These are phyloP conservation scores for Tetragnatha montana DNA, from an alignment of 2,888 invertebrate genomes.

Conservation along the genomic window DNA sequence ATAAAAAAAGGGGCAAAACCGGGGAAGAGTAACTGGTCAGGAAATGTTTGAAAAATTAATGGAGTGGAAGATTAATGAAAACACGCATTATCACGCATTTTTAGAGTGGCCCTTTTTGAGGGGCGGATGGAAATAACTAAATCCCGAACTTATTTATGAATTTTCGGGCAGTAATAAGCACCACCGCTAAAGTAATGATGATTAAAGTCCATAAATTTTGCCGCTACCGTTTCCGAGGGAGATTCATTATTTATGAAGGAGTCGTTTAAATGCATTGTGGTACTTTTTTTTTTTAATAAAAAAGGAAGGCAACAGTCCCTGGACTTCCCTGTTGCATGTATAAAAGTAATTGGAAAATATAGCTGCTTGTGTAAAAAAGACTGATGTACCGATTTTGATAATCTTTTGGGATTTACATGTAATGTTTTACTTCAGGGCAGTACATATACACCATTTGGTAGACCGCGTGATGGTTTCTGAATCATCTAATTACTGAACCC, in stretches of 20 bases:
- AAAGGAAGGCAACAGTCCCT: not conserved
- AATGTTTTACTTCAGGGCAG: too few species aligned
- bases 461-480: too few species aligned
- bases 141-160: not conserved
- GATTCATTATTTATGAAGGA: not conserved
- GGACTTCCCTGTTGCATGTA: too few species aligned
- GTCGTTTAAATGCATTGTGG: not conserved
- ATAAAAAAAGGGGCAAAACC: not conserved
- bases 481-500: too few species aligned
- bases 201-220: not conserved
- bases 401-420: too few species aligned
- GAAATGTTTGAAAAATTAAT: constrained; percentile 1
- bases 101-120: not conserved
- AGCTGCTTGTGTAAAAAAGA: too few species aligned
- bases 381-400: too few species aligned
- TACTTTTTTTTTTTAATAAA: too few species aligned
- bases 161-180: not conserved
- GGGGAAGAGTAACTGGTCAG: not conserved
- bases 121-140: not conserved
- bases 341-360: too few species aligned
- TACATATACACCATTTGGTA: too few species aligned
- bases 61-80: not conserved
- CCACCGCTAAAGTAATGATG: not conserved
- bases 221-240: not conserved
- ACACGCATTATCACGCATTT: not conserved